Evolutionary conservation across 2,888 invertebrate species (phyloP).

Genomic region (Periphyllus acericola): DNA sequence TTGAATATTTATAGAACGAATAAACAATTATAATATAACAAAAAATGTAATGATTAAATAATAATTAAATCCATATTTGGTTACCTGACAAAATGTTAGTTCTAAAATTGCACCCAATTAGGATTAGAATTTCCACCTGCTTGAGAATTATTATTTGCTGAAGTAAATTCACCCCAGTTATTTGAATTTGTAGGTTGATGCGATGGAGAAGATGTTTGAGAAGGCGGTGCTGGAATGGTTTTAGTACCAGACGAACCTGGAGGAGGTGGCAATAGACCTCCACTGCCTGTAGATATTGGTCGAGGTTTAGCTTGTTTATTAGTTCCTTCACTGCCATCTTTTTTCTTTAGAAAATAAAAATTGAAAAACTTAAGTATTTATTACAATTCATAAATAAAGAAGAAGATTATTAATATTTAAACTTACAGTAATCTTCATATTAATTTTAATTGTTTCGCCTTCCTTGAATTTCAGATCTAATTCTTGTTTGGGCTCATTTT

Average conservation of each 20-base stretch:
- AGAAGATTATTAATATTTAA: constrained; percentile 26
- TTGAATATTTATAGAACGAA: constrained; percentile 37
- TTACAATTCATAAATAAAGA: not conserved
- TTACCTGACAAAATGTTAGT: constrained; percentile 34
- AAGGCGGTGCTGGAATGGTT: constrained; percentile 78
- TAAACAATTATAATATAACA: constrained; percentile 47
- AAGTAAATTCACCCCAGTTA: constrained; percentile 65
- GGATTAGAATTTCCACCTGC: constrained; percentile 64
- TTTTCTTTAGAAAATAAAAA: constrained; percentile 74
- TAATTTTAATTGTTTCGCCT: constrained; percentile 99
- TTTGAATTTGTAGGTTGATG: constrained; percentile 69
- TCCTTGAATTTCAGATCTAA: constrained; percentile 98
- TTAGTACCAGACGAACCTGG: constrained; percentile 78
- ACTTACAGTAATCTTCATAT: constrained; percentile 92
- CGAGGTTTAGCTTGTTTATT: constrained; percentile 75
- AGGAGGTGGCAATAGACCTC: constrained; percentile 80
- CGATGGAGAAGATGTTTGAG: constrained; percentile 79
- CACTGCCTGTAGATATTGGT: constrained; percentile 69
- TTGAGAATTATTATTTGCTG: constrained; percentile 63
- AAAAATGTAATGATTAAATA: constrained; percentile 42
- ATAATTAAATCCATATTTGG: constrained; percentile 36
- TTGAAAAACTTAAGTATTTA: not conserved
- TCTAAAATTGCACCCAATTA: constrained; percentile 66
- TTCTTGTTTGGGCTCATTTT: constrained; percentile 76
- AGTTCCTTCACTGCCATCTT: constrained; percentile 82